Evolutionary conservation across 2,888 invertebrate genomes (phyloP).

Genomic region (Arctia plantaginis): DNA sequence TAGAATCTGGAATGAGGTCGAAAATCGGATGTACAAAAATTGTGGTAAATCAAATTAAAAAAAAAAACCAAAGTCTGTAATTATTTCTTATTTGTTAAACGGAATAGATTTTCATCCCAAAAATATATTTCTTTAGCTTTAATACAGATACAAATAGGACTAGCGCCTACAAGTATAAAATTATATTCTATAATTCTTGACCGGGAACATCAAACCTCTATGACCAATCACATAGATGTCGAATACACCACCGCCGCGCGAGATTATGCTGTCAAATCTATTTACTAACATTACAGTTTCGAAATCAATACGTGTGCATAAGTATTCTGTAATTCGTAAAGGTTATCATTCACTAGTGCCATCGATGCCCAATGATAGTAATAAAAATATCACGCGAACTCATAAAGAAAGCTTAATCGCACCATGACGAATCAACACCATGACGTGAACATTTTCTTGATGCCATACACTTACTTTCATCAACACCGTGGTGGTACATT

Average conservation of each 20-base stretch:
- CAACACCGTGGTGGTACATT: neutral
- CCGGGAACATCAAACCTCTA: neutral
- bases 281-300: neutral
- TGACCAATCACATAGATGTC: neutral
- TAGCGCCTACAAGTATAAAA: no score
- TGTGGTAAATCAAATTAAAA: no score
- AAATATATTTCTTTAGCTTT: no score
- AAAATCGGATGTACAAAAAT: no score
- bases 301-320: neutral
- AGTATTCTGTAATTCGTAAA: neutral
- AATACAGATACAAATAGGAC: no score
- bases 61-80: no score
- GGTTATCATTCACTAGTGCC: neutral
- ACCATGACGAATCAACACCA: neutral
- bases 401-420: slow-evolving; percentile 7
- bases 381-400: neutral
- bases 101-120: no score
- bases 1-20: no score
- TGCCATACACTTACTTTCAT: slow-evolving; percentile 1
- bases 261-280: neutral
- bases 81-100: no score
- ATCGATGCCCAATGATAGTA: neutral
- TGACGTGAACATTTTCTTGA: slow-evolving; percentile 1
- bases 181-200: neutral
- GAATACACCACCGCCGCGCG: neutral